Base-by-base conservation (phyloP, 2,888 invertebrate genomes). In the Matsumyia berberina region DNA sequence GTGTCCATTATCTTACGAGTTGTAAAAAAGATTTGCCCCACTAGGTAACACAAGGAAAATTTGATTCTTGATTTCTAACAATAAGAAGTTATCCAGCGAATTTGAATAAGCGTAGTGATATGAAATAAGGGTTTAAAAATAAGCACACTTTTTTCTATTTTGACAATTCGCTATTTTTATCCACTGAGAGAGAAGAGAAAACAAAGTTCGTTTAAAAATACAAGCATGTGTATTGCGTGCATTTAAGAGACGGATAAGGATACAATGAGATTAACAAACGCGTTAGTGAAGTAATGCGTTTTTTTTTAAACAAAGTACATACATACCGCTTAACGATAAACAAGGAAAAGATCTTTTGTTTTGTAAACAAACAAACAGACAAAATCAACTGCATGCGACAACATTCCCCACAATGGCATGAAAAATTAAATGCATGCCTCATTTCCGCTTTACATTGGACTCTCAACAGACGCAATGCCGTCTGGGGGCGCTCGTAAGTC, bases 401-500 rank as follows among this genome's bases (percentile, higher is more conserved):
- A 67, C 51, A 69, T 60, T 60, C 35, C 11, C 67, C 37, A 29
- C 58, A 77, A 77, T 58, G 49, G 35, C 58, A 66, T 51, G 33
- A 53, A 37, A 39, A 53, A 60, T 35, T 42, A 31, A 74, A 33
- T 62, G 80, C 66, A 53, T 60, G 67, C 42, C 17, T 35, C 39
- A 80, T 62, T 80, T 80, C 80, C 80, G 80, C 55, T 46, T 74
- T 57, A 11, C 53, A 67, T 60, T 80, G 53, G 37, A 37, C 55
- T 67, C 53, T 74, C n/a, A 51, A 55, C 67, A 80, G 74, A 80
- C 66, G 44, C 60, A 67, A 74, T 74, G 74, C 67, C 80, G 79
- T 58, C 73, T 72, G 57, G 49, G 24, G 64, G 58, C 51, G 29
- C 2, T 74, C 7, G 17, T 33, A 29, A n/a, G n/a, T n/a, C n/a